phyloP scores from a whole-genome alignment of 2,797 vertebrate species.

The Sorex maritimensis region DNA sequence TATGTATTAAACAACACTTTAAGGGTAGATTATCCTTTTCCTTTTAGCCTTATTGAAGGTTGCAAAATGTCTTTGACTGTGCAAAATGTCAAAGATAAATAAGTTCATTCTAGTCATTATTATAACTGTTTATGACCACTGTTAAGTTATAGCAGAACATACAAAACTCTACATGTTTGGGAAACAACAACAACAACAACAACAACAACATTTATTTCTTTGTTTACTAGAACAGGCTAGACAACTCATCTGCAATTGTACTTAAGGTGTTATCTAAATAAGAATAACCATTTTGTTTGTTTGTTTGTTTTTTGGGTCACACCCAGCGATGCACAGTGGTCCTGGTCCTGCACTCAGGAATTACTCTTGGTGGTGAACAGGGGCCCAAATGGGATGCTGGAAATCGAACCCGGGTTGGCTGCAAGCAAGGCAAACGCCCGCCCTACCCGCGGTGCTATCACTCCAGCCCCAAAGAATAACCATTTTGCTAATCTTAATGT shows the following conservation, averaged over 20 bases:
- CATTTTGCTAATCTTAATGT: conserved; percentile 27
- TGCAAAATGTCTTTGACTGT: too few relatives aligned
- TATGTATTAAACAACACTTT: background rate
- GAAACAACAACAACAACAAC: background rate
- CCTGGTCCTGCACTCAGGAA: too few relatives aligned
- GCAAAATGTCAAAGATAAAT: background rate
- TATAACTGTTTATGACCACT: conserved; percentile 5
- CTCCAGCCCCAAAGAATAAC: background rate
- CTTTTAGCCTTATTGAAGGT: background rate
- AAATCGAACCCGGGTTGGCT: too few relatives aligned
- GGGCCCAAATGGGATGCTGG: too few relatives aligned
- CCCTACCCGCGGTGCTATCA: too few relatives aligned
- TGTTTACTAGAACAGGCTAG: background rate
- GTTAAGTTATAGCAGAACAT: background rate
- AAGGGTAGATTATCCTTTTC: background rate
- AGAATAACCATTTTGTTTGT: conserved; percentile 24
- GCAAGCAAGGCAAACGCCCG: too few relatives aligned
- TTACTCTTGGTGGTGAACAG: too few relatives aligned
- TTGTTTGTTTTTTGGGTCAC: background rate
- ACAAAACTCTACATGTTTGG: background rate
- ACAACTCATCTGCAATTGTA: conserved; percentile 13
- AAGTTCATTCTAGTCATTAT: background rate
- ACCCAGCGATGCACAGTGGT: too few relatives aligned
- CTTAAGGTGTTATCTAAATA: conserved; percentile 13
- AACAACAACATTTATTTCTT: background rate